Evolutionary conservation across 2,888 invertebrate genomes (phyloP).

Genomic region (Ennomos quercinarius): DNA sequence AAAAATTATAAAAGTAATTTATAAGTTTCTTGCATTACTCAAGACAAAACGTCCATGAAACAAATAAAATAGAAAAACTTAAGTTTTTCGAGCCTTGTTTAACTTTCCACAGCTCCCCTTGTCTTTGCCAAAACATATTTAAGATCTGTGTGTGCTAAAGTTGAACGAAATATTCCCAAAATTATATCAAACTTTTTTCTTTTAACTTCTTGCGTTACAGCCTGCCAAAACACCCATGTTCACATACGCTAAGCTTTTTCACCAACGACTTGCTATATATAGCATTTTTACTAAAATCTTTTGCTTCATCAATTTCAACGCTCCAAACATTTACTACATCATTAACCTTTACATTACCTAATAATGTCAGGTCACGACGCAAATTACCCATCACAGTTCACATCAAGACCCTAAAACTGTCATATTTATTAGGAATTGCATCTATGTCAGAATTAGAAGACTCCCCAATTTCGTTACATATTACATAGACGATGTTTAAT

Average conservation of each 20-base stretch:
- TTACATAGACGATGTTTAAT: constrained; percentile 63
- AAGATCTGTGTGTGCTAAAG: constrained; percentile 38
- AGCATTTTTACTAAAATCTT: constrained; percentile 33
- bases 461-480: constrained; percentile 59
- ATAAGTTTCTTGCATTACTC: constrained; percentile 2
- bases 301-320: constrained; percentile 37
- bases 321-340: constrained; percentile 44
- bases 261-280: constrained; percentile 29
- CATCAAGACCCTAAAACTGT: constrained; percentile 42
- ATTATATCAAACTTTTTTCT: constrained; percentile 43
- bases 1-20: too few species aligned
- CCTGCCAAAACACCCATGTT: constrained; percentile 45
- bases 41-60: constrained; percentile 27
- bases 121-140: constrained; percentile 47
- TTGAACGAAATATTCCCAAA: constrained; percentile 41
- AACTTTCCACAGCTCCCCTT: constrained; percentile 38
- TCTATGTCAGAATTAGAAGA: constrained; percentile 46
- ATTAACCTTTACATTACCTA: constrained; percentile 50
- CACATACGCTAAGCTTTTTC: constrained; percentile 39
- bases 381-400: constrained; percentile 46
- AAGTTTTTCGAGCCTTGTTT: constrained; percentile 39
- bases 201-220: constrained; percentile 37
- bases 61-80: constrained; percentile 32
- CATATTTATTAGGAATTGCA: constrained; percentile 46
- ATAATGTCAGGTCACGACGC: constrained; percentile 44